Evolutionary conservation across 1,140 invertebrate genomes (phyloP), one percentile per base, ranked within the genome.

Genomic region (Trachelipus rathkii): DNA sequence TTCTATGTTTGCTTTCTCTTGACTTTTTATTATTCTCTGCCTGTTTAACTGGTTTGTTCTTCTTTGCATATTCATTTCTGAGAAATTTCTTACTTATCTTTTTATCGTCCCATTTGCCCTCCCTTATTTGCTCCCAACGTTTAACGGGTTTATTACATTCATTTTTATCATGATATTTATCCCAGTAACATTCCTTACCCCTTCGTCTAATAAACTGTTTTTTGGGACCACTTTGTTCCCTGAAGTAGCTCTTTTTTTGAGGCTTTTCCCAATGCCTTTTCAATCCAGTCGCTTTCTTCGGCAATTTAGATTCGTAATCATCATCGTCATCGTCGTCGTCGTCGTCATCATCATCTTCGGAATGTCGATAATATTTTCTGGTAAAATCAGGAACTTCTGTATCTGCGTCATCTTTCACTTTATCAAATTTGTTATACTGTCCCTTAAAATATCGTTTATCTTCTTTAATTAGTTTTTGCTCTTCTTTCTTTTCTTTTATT

Each of bases 391-490:
- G 11, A 19, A 15, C 50, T 13, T 60, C 50, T 15, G 2, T 19
- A 60, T 60, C 50, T 13, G 50, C 11, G 8, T 3, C 19, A 19
- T 60, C 50, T 60, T 60, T 60, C 3, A 13, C 50, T 60, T 60
- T 60, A 60, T 60, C 50, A 60, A 60, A 60, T 19, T 60, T 60
- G 8, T 60, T 60, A 19, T 60, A 60, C 19, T 60, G 50, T 60
- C 50, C 50, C 8, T 60, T 60, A 19, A 60, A 60, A 60, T 60
- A 60, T 3, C 50, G 50, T 15, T 2, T 4, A 19, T 60, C 50
- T 15, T 60, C 50, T 19, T 19, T 60, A 3, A 19, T 13, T 1
- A 15, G 50, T 13, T 60, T 60, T 19, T 60, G 11, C 8, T 60
- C 50, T 60, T 60, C 50, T 60, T 60, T 60, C 50, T 60, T 60